Evolutionary conservation across 1,140 invertebrate genomes (phyloP).

Genomic region (Propsilocerus akamusi): DNA sequence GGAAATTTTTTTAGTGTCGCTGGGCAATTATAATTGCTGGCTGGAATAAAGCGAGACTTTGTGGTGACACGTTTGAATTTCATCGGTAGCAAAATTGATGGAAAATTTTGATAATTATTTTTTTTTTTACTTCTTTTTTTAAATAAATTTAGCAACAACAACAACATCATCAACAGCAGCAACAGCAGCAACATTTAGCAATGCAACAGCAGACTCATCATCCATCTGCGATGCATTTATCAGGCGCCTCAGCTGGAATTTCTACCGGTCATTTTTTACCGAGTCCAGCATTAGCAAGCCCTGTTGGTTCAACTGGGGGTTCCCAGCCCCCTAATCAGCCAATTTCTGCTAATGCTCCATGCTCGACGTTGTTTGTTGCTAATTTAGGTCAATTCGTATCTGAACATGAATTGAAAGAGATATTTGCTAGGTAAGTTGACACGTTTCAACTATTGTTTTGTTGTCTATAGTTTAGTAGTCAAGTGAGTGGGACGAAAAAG

Average conservation of each 20-base stretch:
- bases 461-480: too few species aligned
- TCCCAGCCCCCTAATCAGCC: slow-evolving; percentile 35
- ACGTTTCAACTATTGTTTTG: too few species aligned
- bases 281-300: slow-evolving; percentile 67
- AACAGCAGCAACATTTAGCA: slow-evolving; percentile 25
- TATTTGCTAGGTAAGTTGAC: slow-evolving; percentile 78
- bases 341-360: slow-evolving; percentile 49
- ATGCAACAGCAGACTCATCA: slow-evolving; percentile 39
- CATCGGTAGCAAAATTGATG: neutral
- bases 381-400: slow-evolving; percentile 91
- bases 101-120: too few species aligned
- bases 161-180: neutral
- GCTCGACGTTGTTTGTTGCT: slow-evolving; percentile 93
- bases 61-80: slow-evolving; percentile 4
- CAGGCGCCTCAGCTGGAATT: slow-evolving; percentile 32
- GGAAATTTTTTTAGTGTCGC: slow-evolving; percentile 2
- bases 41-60: neutral
- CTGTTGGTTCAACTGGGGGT: slow-evolving; percentile 55
- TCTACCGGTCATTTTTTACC: slow-evolving; percentile 52
- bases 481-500: too few species aligned
- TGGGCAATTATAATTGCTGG: neutral
- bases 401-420: slow-evolving; percentile 92
- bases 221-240: slow-evolving; percentile 37
- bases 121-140: too few species aligned
- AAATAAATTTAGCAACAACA: neutral